Base-by-base conservation (phyloP, 2,888 invertebrate genomes). In the Meloe dianella region DNA sequence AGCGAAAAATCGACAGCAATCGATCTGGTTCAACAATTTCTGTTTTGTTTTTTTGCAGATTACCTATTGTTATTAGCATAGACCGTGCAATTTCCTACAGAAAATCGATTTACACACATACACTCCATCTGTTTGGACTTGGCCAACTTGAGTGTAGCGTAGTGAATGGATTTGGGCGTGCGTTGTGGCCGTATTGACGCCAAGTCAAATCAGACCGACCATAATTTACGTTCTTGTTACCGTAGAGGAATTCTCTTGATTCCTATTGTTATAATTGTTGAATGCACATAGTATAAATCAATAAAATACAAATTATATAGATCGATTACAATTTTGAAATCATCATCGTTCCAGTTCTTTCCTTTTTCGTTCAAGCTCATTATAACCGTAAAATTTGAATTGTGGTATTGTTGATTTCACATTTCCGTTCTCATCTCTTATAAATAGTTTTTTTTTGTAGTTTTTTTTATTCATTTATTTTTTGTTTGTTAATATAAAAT, bases 311-410 rank as follows among this genome's bases (percentile, higher is more conserved):
- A 17, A 17, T 3, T 17, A 1, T 47, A 47, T 51, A 51, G 22
- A 51, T 51, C 22, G 51, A 54, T 54, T 54, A 54, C 41, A 17
- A 41, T 54, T 54, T 54, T 54, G 24, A 24, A 54, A 54, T 51
- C 20, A 54, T 51, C 20, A 20, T 22, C 47, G 20, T 51, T 22
- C 22, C 22, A 12, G 27, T 54, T 54, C 5, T 54, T 24, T n/a
- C 12, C 24, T 51, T 24, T 7, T 17, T 4, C n/a, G 51, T 47
- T 24, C 51, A 24, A 54, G 10, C 27, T 14, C 14, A 54, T 54
- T 54, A 54, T 54, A 54, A 54, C 54, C 54, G 54, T 54, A 54
- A 54, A 54, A 54, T 54, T 54, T 54, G 24, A 47, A 54, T 54
- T 54, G n/a, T n/a, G 20, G 0, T 47, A 47, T 20, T 20, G 20